Base-by-base conservation (phyloP, 2,113 vertebrate genomes). In the Thymallus thymallus region DNA sequence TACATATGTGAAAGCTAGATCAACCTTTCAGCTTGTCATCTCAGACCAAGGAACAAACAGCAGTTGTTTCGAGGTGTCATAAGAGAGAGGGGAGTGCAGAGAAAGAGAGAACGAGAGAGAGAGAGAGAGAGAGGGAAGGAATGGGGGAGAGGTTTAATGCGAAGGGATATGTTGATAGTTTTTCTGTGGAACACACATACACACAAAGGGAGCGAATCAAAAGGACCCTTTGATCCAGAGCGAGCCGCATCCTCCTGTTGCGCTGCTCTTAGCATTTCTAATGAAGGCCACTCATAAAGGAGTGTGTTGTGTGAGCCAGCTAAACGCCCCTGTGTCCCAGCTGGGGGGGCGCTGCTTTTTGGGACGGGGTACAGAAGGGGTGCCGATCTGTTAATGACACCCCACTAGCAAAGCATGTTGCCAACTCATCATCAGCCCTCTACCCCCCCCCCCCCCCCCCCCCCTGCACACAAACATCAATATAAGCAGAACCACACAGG, bases 251-350 rank as follows among this genome's bases (percentile, higher is more conserved):
- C 80, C 87, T 86, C 88, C 86, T 89, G 91, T 89, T 89, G 88
- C 81, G 69, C 79, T 82, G 81, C 86, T 89, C 82, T 91, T 91
- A 86, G 91, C 91, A 91, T 92, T 92, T 92, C 88, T 90, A 91
- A 91, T 91, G 90, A 90, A 83, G 78, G 80, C 79, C 29, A 69
- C 71, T 51, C 82, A 91, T 90, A 87, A 92, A 90, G 88, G 89
- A 78, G 76, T 64, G 80, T 55, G 86, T 89, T 89, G 89, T 91
- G 72, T 74, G 35, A 84, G 85, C 81, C 84, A 84, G 84, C 84
- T 86, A 85, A 84, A 81, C 78, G 69, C 69, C 69, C 6, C 74
- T 85, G 85, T 76, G 83, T 76, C 88, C 87, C 88, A 84, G 86
- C 86, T 82, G 87, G 16, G 48, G 48, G 35, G 2, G 9, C 77